Conservation (phyloP, 2,888 invertebrate genomes). For the Unio delphinus region DNA sequence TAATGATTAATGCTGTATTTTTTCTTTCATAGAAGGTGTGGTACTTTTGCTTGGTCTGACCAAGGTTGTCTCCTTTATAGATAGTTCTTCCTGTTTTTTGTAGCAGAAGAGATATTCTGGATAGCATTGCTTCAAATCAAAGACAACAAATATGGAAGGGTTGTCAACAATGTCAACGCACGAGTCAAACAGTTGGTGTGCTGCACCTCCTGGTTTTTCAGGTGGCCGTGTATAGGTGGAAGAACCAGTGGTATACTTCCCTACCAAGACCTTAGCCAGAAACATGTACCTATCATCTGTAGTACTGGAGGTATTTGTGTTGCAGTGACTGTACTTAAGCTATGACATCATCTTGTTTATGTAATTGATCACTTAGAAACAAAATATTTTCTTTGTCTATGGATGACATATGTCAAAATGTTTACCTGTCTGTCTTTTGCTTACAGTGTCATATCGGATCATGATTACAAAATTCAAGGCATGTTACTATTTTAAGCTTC, state of each 20-base stretch:
- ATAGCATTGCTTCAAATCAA: constrained; percentile 52
- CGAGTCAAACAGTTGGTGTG: constrained; percentile 46
- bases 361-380: no score
- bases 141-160: constrained; percentile 52
- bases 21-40: no score
- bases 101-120: constrained; percentile 54
- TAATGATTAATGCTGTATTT: no score
- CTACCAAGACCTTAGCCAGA: constrained; percentile 50
- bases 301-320: constrained; percentile 13
- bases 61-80: no score
- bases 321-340: constrained; percentile 34
- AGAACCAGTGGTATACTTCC: constrained; percentile 39
- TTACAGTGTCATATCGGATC: no score
- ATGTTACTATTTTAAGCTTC: no score
- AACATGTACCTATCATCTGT: constrained; percentile 45
- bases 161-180: constrained; percentile 44
- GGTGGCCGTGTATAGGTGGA: constrained; percentile 39
- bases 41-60: no score
- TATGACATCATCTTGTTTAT: no score
- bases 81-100: neutral
- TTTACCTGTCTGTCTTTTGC: no score
- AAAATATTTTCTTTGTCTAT: no score
- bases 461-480: no score
- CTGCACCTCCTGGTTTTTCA: constrained; percentile 16
- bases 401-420: no score